These are phyloP conservation scores for Arion vulgaris DNA, from an alignment of 1,140 invertebrate genomes.

Conservation along the genomic window DNA sequence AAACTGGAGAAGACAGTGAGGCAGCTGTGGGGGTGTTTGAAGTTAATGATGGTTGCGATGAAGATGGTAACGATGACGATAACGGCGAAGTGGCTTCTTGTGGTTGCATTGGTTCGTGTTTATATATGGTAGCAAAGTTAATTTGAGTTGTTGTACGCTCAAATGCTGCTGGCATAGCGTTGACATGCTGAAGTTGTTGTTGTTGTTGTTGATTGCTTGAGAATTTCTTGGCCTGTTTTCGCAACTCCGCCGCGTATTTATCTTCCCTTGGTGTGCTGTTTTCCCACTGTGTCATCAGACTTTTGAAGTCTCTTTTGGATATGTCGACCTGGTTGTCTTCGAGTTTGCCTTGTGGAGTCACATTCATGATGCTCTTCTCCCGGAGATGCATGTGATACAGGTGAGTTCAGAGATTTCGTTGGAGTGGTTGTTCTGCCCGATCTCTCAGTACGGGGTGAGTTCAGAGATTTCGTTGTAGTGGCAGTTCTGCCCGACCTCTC, in stretches of 20 bases:
- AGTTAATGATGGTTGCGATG: constrained; percentile 31
- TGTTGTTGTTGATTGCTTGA: constrained; percentile 38
- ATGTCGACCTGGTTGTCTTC: constrained; percentile 34
- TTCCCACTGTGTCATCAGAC: constrained; percentile 49
- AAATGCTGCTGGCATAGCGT: constrained; percentile 42
- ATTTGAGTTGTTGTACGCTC: constrained; percentile 46
- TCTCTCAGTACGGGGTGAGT: background rate
- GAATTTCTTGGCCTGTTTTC: constrained; percentile 55
- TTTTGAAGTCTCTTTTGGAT: constrained; percentile 40
- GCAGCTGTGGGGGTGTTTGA: constrained; percentile 34
- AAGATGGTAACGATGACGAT: background rate
- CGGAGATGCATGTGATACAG: too few species aligned
- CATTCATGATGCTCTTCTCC: background rate
- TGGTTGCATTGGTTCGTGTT: constrained; percentile 53
- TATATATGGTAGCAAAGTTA: constrained; percentile 58
- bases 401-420: background rate
- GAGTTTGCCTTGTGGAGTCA: constrained; percentile 15
- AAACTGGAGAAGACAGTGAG: constrained; percentile 45
- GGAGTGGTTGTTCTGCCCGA: background rate
- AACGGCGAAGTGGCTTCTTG: constrained; percentile 53
- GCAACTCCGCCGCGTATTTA: constrained; percentile 57
- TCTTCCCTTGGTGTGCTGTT: constrained; percentile 55
- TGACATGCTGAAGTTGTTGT: constrained; percentile 28
- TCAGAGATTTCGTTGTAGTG: background rate
- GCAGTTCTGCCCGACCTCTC: background rate